phyloP scores from a whole-genome alignment of 2,113 vertebrate species.

The Corythaixoides concolor region DNA sequence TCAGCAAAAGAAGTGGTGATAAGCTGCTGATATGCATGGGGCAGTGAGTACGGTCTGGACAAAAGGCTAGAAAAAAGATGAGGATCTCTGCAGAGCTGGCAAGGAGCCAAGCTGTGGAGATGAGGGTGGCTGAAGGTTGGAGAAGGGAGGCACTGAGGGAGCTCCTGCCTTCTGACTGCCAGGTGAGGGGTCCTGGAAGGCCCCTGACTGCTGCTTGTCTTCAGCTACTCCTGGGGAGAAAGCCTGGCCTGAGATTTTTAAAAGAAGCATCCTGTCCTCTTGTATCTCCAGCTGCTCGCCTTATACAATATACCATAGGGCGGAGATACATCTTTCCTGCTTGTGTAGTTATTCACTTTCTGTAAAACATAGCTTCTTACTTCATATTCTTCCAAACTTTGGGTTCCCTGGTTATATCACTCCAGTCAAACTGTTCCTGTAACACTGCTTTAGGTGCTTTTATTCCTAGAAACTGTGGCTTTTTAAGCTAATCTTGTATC shows the following conservation, averaged over 20 bases:
- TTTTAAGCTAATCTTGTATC: not conserved
- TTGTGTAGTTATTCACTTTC: not conserved
- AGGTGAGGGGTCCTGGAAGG: not conserved
- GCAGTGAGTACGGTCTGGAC: not conserved
- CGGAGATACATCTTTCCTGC: not conserved
- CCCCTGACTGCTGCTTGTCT: accelerated
- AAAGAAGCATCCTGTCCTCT: not conserved
- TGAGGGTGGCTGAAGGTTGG: not conserved
- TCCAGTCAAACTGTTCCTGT: not conserved
- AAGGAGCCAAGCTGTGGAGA: accelerated
- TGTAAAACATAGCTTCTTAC: not conserved
- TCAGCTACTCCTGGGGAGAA: not conserved
- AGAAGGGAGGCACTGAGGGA: not conserved
- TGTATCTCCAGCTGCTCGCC: not conserved
- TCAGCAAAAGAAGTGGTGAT: not conserved
- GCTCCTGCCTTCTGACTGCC: not conserved
- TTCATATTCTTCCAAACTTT: not conserved
- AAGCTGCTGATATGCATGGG: not conserved
- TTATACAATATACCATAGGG: not conserved
- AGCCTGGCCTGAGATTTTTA: not conserved
- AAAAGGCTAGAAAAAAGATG: not conserved
- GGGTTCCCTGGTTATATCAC: not conserved
- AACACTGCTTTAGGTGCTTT: not conserved
- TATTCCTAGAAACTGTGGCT: not conserved
- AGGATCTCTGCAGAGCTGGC: not conserved